Evolutionary conservation across 2,888 invertebrate genomes (phyloP), one percentile per base, ranked within the genome.

Genomic region (Lathronympha strigana): DNA sequence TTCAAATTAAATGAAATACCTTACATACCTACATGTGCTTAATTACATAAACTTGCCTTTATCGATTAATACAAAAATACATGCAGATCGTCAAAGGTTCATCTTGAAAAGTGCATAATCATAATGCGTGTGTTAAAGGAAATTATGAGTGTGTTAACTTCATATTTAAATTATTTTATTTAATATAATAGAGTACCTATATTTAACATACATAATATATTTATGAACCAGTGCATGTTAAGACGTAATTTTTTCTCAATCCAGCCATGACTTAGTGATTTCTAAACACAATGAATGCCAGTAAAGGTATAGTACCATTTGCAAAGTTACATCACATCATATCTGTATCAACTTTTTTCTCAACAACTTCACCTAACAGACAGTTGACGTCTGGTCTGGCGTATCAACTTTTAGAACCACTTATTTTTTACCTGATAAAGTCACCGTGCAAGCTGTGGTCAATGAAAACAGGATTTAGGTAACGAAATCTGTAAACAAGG

Each of bases 391-490:
- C 21, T 38, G 13, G 17, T 23, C 21, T 38, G 13, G 17, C 15
- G 17, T 5, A 21, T 43, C 38, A 40, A 55, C 54, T 31, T 45
- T 45, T 45, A 57, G 45, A 57, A 19, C 43, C 45, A 45, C 21
- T 57, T 45, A 31, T 19, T 31, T 57, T 57, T 57, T 57, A 31
- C 19, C 13, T 43, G 43, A 19, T 21, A 19, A 28, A 43, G 31
- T 45, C 31, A 45, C 43, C 17, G 43, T 21, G 43, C 57, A 43
- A 57, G 25, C 8, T 57, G 19, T 19, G 31, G 57, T 45, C n/a
- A 31, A 31, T 19, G 31, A n/a, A 31, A 57, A 57, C 57, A 21
- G 19, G 31, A 45, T 45, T 25, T 25, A 25, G 17, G 15, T 25
- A 54, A 17, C 25, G 17, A 11, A 36, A 36, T 19, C 33, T 28